Evolutionary conservation across 2,113 vertebrate genomes (phyloP).

Genomic region (Puntigrus tetrazona): DNA sequence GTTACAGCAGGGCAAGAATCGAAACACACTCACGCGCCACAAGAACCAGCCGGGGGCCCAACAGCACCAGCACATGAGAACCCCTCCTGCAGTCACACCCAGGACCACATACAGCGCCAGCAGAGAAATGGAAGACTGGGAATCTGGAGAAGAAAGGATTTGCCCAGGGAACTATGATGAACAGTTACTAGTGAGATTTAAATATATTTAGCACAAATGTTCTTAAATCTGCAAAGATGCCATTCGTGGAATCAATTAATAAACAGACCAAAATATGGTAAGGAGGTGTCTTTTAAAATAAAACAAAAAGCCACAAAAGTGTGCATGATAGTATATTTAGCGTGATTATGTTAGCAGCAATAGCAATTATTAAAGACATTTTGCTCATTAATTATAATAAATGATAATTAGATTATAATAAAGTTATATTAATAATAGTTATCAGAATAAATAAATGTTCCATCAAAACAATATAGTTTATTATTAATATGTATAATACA

Average conservation of each 20-base stretch:
- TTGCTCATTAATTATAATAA: background rate
- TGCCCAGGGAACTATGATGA: background rate
- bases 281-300: background rate
- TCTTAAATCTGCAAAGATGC: no score
- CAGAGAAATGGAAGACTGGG: conserved; percentile 60
- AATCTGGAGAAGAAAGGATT: conserved; percentile 56
- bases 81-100: conserved; percentile 61
- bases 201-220: background rate
- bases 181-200: background rate
- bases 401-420: no score
- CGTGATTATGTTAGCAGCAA: background rate
- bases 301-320: background rate
- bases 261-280: background rate
- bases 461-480: background rate
- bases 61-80: conserved; percentile 79
- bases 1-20: conserved; percentile 75
- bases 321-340: background rate
- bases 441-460: background rate
- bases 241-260: background rate
- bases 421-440: background rate
- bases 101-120: conserved; percentile 72
- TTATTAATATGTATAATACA: no score
- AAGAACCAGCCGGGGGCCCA: conserved; percentile 78
- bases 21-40: conserved; percentile 71
- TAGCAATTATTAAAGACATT: background rate